A percentile compares a stretch with the other conserved stretches of the same genome.
Evolutionary conservation across 2,113 vertebrate species (phyloP).

Genomic region (Gobius niger): DNA sequence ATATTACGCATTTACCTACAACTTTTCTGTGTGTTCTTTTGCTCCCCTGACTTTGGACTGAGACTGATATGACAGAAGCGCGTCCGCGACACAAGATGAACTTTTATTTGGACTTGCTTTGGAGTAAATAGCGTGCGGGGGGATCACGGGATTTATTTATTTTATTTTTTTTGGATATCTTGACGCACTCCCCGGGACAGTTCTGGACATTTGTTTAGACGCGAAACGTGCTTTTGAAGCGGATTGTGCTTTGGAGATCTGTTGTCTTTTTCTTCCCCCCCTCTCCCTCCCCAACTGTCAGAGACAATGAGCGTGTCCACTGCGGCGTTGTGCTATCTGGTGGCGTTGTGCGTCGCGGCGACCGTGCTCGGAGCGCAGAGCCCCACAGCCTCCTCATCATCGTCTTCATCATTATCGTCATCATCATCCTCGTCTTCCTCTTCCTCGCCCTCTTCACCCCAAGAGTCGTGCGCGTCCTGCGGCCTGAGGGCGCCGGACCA

Average conservation of each 20-base stretch:
- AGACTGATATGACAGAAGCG: slow-evolving; percentile 36
- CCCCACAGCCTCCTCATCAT: slow-evolving; percentile 13
- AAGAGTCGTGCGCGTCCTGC: slow-evolving; percentile 90
- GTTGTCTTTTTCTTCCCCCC: not conserved
- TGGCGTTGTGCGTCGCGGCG: slow-evolving; percentile 62
- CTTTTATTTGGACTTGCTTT: slow-evolving; percentile 35
- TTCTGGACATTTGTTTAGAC: slow-evolving; percentile 20
- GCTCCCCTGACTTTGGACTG: slow-evolving; percentile 4
- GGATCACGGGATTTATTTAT: slow-evolving; percentile 39
- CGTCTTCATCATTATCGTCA: not conserved
- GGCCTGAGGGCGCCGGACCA: slow-evolving; percentile 85
- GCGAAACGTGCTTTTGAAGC: not conserved
- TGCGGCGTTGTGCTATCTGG: slow-evolving; percentile 51
- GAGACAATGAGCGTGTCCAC: slow-evolving; percentile 60
- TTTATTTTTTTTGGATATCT: not conserved
- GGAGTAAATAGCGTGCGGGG: slow-evolving; percentile 37
- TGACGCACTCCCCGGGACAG: slow-evolving; percentile 18
- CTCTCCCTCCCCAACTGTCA: not conserved
- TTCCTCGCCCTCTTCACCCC: slow-evolving; percentile 39
- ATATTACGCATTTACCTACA: not conserved
- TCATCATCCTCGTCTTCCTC: not conserved
- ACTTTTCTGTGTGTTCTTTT: slow-evolving; percentile 33
- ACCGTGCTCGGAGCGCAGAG: slow-evolving; percentile 71
- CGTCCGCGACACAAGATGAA: slow-evolving; percentile 37
- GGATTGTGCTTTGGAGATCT: not conserved